Conservation (phyloP, 2,888 invertebrate genomes). For the Netelia inedita region DNA sequence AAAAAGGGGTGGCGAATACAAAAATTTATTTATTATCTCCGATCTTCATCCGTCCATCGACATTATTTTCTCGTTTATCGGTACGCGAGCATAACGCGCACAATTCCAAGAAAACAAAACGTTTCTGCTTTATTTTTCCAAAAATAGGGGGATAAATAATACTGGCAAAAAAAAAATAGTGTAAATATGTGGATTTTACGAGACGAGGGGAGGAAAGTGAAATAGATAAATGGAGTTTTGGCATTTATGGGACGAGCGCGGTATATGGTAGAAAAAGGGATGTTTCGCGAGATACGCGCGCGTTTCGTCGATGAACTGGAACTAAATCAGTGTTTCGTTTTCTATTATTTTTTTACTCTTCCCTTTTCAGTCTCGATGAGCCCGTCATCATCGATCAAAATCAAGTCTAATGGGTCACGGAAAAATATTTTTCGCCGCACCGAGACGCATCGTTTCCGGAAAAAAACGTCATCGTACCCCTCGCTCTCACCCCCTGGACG, state of each 20-base stretch:
- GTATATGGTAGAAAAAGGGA: neutral
- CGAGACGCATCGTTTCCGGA: conserved; percentile 37
- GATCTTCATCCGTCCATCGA: conserved; percentile 10
- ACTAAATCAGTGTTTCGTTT: conserved; percentile 49
- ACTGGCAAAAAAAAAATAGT: neutral
- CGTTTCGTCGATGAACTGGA: conserved; percentile 61
- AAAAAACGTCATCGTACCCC: conserved; percentile 32
- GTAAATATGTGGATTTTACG: conserved; percentile 5
- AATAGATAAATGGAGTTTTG: conserved; percentile 26
- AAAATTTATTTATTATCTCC: conserved; percentile 30
- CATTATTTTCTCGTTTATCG: conserved; percentile 59
- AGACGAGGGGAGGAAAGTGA: conserved; percentile 25
- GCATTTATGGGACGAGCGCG: conserved; percentile 33
- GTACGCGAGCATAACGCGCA: conserved; percentile 30
- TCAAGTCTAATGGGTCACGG: conserved; percentile 57
- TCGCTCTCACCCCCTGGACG: conserved; percentile 4
- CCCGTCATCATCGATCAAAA: conserved; percentile 67
- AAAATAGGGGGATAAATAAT: neutral
- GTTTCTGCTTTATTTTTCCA: conserved; percentile 13
- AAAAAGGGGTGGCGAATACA: neutral
- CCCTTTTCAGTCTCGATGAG: conserved; percentile 35
- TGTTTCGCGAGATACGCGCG: conserved; percentile 7
- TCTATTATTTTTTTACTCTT: conserved; percentile 4
- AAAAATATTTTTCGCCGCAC: conserved; percentile 40
- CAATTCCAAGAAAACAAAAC: conserved; percentile 28